These are phyloP conservation scores for Polylopha cassiicola DNA, from an alignment of 2,888 invertebrate genomes.

Conservation along the genomic window DNA sequence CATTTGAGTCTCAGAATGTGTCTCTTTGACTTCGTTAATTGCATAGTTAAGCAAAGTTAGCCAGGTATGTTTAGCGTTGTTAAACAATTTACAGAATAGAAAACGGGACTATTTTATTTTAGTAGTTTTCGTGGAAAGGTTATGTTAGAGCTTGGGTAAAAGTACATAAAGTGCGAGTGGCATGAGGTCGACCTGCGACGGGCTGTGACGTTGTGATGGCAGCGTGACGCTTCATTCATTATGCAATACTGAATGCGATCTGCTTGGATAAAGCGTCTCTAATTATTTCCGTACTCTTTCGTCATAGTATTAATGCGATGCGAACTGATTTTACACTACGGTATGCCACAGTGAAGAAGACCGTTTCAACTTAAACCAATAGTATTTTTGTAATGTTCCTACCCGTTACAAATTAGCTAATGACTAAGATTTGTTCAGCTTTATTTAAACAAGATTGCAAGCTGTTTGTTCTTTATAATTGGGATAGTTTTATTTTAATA, in stretches of 20 bases:
- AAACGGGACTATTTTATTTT: too few species aligned
- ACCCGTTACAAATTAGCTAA: too few species aligned
- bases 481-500: too few species aligned
- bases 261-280: conserved; percentile 63
- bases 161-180: neutral
- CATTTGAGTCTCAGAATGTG: neutral
- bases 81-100: too few species aligned
- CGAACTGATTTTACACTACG: conserved; percentile 30
- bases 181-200: conserved; percentile 24
- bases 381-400: too few species aligned
- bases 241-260: conserved; percentile 64
- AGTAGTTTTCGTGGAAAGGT: conserved; percentile 9
- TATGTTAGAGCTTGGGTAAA: conserved; percentile 8
- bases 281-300: conserved; percentile 68
- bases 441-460: too few species aligned
- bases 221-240: conserved; percentile 67
- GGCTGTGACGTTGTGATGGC: conserved; percentile 44
- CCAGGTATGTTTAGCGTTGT: too few species aligned
- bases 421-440: too few species aligned
- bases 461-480: too few species aligned
- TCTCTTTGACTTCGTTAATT: neutral
- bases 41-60: neutral
- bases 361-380: too few species aligned
- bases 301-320: conserved; percentile 55
- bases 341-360: too few species aligned